These are phyloP conservation scores for Daubentonia madagascariensis DNA, from an alignment of 2,113 vertebrate genomes.

Conservation along the genomic window DNA sequence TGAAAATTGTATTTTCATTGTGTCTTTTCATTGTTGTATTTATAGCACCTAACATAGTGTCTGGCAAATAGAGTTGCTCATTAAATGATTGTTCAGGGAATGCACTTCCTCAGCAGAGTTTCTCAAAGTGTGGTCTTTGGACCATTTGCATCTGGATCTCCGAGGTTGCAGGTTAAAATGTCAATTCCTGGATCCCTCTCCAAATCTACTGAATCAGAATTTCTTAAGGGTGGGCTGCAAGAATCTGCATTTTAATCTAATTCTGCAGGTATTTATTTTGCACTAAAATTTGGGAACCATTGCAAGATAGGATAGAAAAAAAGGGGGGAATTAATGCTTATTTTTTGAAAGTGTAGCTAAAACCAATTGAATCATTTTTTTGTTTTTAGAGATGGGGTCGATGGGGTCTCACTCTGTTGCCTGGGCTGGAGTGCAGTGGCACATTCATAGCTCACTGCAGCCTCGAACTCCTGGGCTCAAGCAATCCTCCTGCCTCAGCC, in stretches of 20 bases:
- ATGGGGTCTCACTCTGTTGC: no score
- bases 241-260: not conserved
- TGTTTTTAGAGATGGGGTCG: no score
- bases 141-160: not conserved
- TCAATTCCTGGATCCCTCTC: not conserved
- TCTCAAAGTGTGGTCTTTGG: not conserved
- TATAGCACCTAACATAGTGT: not conserved
- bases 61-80: not conserved
- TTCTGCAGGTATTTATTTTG: not conserved
- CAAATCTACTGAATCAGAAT: constrained; percentile 17
- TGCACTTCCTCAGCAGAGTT: not conserved
- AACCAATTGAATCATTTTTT: not conserved
- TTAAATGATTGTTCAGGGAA: constrained; percentile 26
- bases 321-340: not conserved
- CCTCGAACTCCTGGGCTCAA: no score
- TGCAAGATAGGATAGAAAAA: not conserved
- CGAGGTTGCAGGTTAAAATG: not conserved
- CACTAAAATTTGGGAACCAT: not conserved
- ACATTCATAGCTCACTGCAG: no score
- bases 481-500: no score
- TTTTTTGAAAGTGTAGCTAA: constrained; percentile 28
- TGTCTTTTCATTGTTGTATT: constrained; percentile 9
- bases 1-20: not conserved
- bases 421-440: no score
- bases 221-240: not conserved